Evolutionary conservation across 92 coral and sea anemone species (phyloP).

Genomic region (Chrysogorgia sp.): DNA sequence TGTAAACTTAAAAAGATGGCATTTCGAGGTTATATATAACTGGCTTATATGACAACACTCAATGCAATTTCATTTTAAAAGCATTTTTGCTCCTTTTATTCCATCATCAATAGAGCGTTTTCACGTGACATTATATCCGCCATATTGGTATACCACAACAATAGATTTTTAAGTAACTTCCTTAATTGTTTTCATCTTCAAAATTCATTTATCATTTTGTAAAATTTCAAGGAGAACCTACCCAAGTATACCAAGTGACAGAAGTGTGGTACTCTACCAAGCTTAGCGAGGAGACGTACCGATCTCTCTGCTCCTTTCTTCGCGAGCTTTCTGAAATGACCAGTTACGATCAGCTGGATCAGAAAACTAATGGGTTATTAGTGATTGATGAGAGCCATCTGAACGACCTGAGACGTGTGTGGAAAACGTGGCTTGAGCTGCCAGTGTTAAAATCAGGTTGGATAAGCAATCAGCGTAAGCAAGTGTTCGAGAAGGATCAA

Average conservation of each 20-base stretch:
- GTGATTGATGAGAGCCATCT: slow-evolving; percentile 53
- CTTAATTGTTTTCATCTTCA: too few species aligned
- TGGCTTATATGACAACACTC: too few species aligned
- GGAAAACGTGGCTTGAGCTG: slow-evolving; percentile 73
- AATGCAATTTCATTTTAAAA: too few species aligned
- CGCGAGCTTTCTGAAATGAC: slow-evolving; percentile 50
- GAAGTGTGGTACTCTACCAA: slow-evolving; percentile 80
- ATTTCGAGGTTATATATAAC: too few species aligned
- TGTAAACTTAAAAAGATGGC: too few species aligned
- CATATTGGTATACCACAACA: too few species aligned
- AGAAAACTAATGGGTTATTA: slow-evolving; percentile 57
- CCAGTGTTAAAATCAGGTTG: slow-evolving; percentile 7
- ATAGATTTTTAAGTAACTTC: too few species aligned
- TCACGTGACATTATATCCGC: too few species aligned
- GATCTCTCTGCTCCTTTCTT: slow-evolving; percentile 50
- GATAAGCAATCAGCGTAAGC: slow-evolving; percentile 12
- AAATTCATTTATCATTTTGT: too few species aligned
- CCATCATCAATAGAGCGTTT: too few species aligned
- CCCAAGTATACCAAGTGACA: slow-evolving; percentile 56
- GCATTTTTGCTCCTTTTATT: too few species aligned
- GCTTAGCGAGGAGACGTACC: slow-evolving; percentile 50
- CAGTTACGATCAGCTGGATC: slow-evolving; percentile 51
- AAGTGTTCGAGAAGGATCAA: slow-evolving; percentile 5
- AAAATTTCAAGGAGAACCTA: slow-evolving; percentile 33
- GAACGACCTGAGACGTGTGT: slow-evolving; percentile 45